These are phyloP conservation scores for Parauchenoglanis punctatus DNA, from an alignment of 2,797 vertebrate genomes.

Conservation along the genomic window DNA sequence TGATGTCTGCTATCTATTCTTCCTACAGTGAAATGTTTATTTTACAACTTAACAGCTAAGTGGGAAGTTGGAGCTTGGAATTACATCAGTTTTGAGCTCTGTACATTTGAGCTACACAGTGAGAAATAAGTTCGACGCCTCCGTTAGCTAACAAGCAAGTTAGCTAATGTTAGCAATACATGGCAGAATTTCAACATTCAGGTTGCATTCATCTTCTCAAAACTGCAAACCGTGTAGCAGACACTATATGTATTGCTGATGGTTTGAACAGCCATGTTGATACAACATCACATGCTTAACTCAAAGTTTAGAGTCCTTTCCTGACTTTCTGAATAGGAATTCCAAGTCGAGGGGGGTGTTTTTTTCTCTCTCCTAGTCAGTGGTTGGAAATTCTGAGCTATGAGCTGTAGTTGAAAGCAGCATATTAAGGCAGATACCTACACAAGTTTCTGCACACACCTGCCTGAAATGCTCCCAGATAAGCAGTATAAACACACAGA, in stretches of 20 bases:
- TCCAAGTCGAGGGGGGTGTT: background rate
- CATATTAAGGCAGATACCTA: background rate
- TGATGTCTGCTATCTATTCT: background rate
- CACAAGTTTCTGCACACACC: background rate
- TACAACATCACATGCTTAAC: background rate
- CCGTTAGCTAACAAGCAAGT: background rate
- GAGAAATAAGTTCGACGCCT: background rate
- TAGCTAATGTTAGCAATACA: background rate
- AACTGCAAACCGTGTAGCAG: background rate
- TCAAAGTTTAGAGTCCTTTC: background rate
- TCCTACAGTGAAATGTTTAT: background rate
- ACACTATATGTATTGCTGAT: background rate
- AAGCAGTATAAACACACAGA: conserved; percentile 26
- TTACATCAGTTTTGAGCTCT: background rate
- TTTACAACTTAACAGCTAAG: background rate
- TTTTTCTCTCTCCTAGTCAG: background rate
- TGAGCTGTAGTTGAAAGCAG: background rate
- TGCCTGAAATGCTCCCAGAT: background rate
- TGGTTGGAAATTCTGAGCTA: background rate
- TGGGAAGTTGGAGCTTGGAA: background rate
- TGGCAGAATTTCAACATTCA: background rate
- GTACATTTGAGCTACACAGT: background rate
- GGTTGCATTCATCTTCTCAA: background rate
- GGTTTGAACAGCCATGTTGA: background rate
- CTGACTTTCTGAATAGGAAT: background rate